These are phyloP conservation scores for Acanthurus lineatus DNA, from an alignment of 2,797 vertebrate genomes.

Conservation along the genomic window DNA sequence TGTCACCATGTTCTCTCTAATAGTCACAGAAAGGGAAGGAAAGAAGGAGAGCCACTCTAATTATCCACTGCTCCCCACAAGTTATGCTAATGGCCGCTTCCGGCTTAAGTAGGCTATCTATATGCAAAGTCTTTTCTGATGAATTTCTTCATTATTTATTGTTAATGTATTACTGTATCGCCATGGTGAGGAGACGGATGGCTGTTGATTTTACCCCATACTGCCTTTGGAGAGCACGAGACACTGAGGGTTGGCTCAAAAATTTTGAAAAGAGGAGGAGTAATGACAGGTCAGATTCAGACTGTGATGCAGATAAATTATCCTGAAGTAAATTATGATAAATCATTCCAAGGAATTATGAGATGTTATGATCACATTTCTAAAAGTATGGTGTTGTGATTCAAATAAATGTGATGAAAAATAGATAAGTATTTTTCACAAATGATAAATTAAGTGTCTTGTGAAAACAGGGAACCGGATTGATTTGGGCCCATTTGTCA, in stretches of 20 bases:
- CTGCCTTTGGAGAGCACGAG: slow-evolving; percentile 26
- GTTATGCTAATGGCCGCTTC: slow-evolving; percentile 85
- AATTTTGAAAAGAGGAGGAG: slow-evolving; percentile 22
- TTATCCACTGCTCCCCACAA: slow-evolving; percentile 81
- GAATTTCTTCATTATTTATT: slow-evolving; percentile 90
- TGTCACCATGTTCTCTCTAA: slow-evolving; percentile 71
- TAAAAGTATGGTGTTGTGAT: neutral
- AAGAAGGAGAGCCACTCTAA: slow-evolving; percentile 78
- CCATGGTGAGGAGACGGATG: slow-evolving; percentile 66
- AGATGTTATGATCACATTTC: neutral
- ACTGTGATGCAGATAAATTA: neutral
- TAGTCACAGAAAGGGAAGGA: slow-evolving; percentile 69
- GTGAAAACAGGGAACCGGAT: neutral
- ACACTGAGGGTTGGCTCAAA: slow-evolving; percentile 11
- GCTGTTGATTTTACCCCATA: slow-evolving; percentile 68
- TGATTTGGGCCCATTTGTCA: slow-evolving; percentile 26
- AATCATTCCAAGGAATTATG: neutral
- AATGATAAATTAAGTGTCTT: no score
- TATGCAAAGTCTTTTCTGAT: slow-evolving; percentile 89
- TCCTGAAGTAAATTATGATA: neutral
- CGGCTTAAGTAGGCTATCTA: slow-evolving; percentile 90
- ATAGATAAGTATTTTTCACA: no score
- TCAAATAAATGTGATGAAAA: no score
- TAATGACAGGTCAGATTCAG: neutral
- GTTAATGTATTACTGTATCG: slow-evolving; percentile 86